These are phyloP conservation scores for Agrilus planipennis DNA, from an alignment of 1,140 invertebrate species.

Conservation along the genomic window DNA sequence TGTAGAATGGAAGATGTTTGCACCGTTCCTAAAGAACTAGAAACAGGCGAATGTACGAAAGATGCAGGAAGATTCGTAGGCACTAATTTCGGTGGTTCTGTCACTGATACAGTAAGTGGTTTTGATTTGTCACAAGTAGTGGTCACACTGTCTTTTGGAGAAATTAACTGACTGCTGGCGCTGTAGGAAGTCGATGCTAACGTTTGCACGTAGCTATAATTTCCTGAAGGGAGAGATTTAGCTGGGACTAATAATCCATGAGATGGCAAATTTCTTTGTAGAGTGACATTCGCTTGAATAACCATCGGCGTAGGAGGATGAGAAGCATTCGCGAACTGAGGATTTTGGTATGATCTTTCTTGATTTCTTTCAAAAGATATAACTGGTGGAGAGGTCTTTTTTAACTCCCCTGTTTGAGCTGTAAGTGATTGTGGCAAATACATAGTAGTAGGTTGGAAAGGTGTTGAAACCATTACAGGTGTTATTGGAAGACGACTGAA, in stretches of 20 bases:
- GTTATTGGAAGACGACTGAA: conserved; percentile 37
- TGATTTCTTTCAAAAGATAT: conserved; percentile 7
- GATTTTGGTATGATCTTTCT: conserved; percentile 14
- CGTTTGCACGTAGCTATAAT: conserved; percentile 1
- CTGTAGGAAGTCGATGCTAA: too few species aligned
- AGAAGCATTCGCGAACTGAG: conserved; percentile 12
- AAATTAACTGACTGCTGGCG: too few species aligned
- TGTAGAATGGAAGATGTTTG: neutral
- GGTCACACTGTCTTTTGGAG: conserved; percentile 1
- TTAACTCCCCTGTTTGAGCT: conserved; percentile 14
- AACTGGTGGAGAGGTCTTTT: neutral
- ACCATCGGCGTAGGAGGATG: conserved; percentile 15
- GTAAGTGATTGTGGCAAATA: conserved; percentile 35
- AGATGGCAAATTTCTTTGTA: neutral
- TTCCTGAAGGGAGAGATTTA: neutral
- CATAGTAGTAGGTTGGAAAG: conserved; percentile 37
- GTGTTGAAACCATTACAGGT: conserved; percentile 42
- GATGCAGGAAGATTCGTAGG: conserved; percentile 4
- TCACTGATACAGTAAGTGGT: neutral
- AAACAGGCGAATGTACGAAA: neutral
- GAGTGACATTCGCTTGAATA: conserved; percentile 16
- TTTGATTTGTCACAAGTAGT: conserved; percentile 2
- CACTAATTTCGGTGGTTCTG: conserved; percentile 9
- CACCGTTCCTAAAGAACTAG: neutral
- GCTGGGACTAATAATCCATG: neutral